A percentile compares a stretch with the other conserved stretches of the same genome.
Conservation (phyloP, 1,140 invertebrate species). For the Alviniconcha marisindica region DNA sequence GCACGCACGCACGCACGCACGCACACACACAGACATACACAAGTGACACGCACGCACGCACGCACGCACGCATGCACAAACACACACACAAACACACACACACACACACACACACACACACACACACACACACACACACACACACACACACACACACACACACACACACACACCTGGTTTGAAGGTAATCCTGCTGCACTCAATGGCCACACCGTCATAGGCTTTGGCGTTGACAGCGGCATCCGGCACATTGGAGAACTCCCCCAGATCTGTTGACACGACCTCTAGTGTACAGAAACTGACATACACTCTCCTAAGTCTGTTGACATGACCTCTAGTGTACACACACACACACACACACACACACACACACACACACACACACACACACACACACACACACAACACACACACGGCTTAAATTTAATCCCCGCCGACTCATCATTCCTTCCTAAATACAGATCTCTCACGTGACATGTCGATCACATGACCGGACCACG, state of each 20-base stretch:
- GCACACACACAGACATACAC: background rate
- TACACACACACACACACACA: background rate
- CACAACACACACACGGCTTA: background rate
- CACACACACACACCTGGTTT: slow-evolving; percentile 55
- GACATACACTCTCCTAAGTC: too few species aligned
- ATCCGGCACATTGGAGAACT: slow-evolving; percentile 64
- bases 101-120: slow-evolving; percentile 8
- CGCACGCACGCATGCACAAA: background rate
- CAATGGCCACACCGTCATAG: slow-evolving; percentile 58
- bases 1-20: background rate
- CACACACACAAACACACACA: slow-evolving; percentile 25
- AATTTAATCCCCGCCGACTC: too few species aligned
- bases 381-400: background rate
- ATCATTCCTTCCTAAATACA: too few species aligned
- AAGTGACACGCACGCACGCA: background rate
- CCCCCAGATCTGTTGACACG: slow-evolving; percentile 58
- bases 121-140: background rate
- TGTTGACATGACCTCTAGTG: too few species aligned
- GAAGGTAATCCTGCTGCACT: slow-evolving; percentile 54
- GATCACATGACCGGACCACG: too few species aligned
- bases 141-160: background rate
- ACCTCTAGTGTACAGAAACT: too few species aligned
- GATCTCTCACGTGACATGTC: too few species aligned
- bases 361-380: slow-evolving; percentile 6
- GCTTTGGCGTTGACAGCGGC: slow-evolving; percentile 57